phyloP scores from a whole-genome alignment of 2,113 vertebrate species.

The Eudyptes chrysolophus region DNA sequence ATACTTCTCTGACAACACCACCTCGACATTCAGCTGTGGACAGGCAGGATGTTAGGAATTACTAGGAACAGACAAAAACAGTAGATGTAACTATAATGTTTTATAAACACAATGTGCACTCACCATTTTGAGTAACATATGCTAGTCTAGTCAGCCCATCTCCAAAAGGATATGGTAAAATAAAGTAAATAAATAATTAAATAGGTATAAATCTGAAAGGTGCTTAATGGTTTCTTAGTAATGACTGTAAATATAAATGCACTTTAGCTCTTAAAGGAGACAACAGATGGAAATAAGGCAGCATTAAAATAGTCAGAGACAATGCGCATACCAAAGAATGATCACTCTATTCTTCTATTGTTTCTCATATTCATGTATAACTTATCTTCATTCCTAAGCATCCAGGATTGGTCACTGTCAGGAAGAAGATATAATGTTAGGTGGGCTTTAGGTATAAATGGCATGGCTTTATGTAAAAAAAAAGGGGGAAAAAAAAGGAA shows the following conservation, averaged over 20 bases:
- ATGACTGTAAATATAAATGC: not conserved
- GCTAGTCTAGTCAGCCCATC: not conserved
- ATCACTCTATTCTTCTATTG: not conserved
- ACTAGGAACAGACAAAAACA: accelerated
- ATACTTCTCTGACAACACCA: not conserved
- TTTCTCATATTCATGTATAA: not conserved
- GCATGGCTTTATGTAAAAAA: not conserved
- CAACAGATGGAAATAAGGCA: not conserved
- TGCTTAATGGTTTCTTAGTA: not conserved
- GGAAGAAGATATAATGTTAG: not conserved
- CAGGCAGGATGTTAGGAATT: not conserved
- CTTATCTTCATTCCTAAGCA: not conserved
- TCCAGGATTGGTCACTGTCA: not conserved
- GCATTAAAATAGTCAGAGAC: not conserved
- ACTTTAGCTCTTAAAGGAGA: not conserved
- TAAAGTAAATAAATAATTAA: not conserved
- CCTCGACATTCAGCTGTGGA: not conserved
- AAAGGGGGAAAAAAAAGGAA: accelerated
- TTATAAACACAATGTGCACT: not conserved
- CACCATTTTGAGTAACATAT: not conserved
- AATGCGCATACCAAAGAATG: accelerated
- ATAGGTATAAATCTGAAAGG: not conserved
- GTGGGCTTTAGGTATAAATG: not conserved
- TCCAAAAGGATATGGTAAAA: not conserved
- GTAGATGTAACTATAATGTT: not conserved